A percentile compares a stretch with the other conserved stretches of the same genome.
Evolutionary conservation across 2,113 vertebrate genomes (phyloP).

Genomic region (Microcebus murinus): DNA sequence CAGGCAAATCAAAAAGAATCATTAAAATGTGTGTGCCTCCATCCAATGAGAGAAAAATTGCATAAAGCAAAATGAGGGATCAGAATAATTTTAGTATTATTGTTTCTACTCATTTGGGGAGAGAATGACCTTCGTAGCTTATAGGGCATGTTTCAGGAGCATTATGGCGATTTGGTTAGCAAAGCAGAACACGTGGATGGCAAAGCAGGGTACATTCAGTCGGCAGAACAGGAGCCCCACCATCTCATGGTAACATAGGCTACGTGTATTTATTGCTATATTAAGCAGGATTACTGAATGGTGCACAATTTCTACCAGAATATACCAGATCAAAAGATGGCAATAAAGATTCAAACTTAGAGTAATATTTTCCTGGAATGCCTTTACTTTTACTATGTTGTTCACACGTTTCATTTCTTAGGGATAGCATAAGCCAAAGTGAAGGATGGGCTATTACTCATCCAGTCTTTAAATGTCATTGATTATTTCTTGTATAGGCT

Average conservation of each 20-base stretch:
- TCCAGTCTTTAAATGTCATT: not conserved
- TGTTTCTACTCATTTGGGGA: not conserved
- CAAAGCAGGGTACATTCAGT: not conserved
- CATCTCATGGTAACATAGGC: not conserved
- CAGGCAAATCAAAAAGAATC: not conserved
- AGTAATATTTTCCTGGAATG: not conserved
- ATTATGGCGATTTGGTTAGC: accelerated
- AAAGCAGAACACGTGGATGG: accelerated
- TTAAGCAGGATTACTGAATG: not conserved
- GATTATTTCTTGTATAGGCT: not conserved
- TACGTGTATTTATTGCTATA: not conserved
- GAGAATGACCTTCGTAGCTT: too few species aligned
- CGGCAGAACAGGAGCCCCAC: accelerated
- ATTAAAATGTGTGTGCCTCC: not conserved
- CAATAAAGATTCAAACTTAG: not conserved
- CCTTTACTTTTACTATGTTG: not conserved
- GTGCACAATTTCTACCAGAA: not conserved
- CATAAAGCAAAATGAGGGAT: too few species aligned
- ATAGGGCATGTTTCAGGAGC: not conserved
- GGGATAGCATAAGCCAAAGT: not conserved
- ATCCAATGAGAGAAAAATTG: not conserved
- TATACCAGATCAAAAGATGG: not conserved
- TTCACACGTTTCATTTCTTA: not conserved
- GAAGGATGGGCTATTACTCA: not conserved
- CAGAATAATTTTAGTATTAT: not conserved